Evolutionary conservation across 2,113 vertebrate genomes (phyloP), one percentile per base, ranked within the genome.

Genomic region (Equus quagga): DNA sequence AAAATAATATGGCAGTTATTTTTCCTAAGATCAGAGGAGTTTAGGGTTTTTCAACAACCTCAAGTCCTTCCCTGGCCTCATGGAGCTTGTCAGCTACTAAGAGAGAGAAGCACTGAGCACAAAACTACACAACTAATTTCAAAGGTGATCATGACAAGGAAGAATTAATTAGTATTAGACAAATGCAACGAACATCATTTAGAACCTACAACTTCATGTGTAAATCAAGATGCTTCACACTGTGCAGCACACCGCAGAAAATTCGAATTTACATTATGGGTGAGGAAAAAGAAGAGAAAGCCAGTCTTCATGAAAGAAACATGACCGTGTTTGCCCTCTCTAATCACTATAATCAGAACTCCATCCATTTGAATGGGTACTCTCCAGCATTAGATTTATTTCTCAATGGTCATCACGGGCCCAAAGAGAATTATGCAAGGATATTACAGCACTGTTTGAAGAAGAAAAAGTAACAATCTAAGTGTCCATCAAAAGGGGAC

Each of bases 1-100:
- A 94, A 93, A 92, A 89, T 89, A 75, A 89, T 31, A 46, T 5
- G 49, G 54, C 46, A 49, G 72, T 87, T 85, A 58, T 54, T 91
- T 85, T 97, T 93, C 86, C 72, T 93, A 88, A 64, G 65, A 12
- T 95, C n/a, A 87, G 24, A 85, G 62, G 56, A 83, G 58, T 46
- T 92, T 64, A 85, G 62, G 28, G 65, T 17, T 91, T 83, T 97
- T 90, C 17, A 46, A 58, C 56, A 91, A 64, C 19, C 41, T 54
- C 87, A 88, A 31, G n/a, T 28, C 70, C 82, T 13, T 65, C 65
- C 24, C 26, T 75, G 46, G 62, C 33, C 36, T 91, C 88, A 33
- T 11, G 13, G 49, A 75, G 4, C n/a, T 62, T 56, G 73, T 78
- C 84, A 83, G 87, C 69, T 62, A 83, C 24, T 23, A 26, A 92